Conservation (phyloP, 2,113 vertebrate species). For the Abramis brama region DNA sequence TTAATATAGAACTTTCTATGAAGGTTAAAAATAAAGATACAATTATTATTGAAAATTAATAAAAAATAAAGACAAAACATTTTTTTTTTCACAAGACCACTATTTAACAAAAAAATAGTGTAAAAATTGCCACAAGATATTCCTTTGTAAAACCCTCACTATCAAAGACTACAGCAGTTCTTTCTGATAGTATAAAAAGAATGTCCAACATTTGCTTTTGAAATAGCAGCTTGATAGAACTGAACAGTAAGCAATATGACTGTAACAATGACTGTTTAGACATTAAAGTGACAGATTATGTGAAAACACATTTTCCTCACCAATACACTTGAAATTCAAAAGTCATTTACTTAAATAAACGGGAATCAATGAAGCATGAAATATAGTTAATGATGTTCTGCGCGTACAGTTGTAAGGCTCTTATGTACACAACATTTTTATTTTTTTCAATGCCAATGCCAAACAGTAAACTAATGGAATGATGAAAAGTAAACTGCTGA, state of each 20-base stretch:
- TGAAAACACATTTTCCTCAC: conserved; percentile 1
- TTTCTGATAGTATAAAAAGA: conserved; percentile 38
- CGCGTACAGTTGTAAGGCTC: conserved; percentile 46
- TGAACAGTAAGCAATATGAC: background rate
- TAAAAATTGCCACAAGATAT: conserved; percentile 13
- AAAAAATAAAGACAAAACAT: background rate
- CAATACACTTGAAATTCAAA: conserved; percentile 36
- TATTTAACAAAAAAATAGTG: conserved; percentile 1
- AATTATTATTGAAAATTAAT: background rate
- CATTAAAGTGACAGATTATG: background rate
- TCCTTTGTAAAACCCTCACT: conserved; percentile 27
- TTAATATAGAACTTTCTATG: background rate
- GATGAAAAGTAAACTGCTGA: conserved; percentile 41
- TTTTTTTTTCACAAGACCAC: conserved; percentile 20
- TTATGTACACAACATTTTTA: conserved; percentile 50
- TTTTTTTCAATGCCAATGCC: conserved; percentile 24
- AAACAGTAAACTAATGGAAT: conserved; percentile 51
- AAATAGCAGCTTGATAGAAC: conserved; percentile 23
- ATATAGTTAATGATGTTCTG: conserved; percentile 50
- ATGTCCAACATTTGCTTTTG: conserved; percentile 3
- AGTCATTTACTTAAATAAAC: conserved; percentile 47
- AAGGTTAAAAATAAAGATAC: conserved; percentile 48
- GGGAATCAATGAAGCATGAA: conserved; percentile 41
- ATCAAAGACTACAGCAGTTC: background rate
- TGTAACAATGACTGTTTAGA: background rate